phyloP scores from a whole-genome alignment of 2,113 vertebrate species.

The Cygnus atratus region DNA sequence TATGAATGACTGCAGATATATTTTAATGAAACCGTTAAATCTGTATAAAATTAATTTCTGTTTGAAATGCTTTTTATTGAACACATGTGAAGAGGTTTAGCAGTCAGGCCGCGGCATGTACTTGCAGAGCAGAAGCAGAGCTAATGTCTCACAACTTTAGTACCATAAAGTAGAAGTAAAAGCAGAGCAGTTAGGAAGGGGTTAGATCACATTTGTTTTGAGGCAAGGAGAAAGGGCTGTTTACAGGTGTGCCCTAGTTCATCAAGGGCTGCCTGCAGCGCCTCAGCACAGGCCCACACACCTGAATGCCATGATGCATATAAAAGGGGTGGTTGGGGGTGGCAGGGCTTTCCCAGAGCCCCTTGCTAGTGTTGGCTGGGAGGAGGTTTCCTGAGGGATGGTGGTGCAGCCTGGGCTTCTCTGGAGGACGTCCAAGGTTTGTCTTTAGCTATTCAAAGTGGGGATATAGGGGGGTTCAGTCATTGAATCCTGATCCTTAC shows the following conservation, averaged over 20 bases:
- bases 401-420: fast-evolving
- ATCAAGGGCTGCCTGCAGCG: fast-evolving
- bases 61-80: neutral
- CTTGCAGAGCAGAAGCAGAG: neutral
- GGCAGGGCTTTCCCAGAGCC: fast-evolving
- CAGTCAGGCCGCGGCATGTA: neutral
- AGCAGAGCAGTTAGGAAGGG: neutral
- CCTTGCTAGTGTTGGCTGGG: fast-evolving
- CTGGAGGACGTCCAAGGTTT: neutral
- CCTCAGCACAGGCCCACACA: neutral
- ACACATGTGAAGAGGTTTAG: neutral
- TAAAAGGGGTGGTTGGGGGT: fast-evolving
- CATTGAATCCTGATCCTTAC: neutral
- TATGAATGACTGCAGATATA: neutral
- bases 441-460: fast-evolving
- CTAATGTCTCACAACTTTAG: neutral
- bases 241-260: neutral
- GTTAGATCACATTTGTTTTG: neutral
- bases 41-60: neutral
- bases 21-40: neutral
- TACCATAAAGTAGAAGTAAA: neutral
- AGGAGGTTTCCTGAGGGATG: neutral
- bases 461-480: fast-evolving
- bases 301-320: neutral
- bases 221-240: neutral